Evolutionary conservation across 2,888 invertebrate species (phyloP).

Genomic region (Parthenolecanium corni): DNA sequence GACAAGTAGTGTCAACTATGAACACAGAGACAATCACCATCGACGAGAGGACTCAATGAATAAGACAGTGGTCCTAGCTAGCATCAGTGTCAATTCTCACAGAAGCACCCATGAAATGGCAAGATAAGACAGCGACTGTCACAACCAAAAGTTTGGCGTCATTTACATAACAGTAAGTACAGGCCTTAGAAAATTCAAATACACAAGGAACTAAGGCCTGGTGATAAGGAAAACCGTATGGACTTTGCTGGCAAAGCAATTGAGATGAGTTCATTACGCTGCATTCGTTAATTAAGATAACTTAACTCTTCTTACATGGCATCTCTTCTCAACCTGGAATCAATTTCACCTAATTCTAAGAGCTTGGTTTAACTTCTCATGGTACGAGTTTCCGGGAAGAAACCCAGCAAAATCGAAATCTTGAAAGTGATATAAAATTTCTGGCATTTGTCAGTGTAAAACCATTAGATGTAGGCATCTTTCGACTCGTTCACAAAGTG

Average conservation of each 20-base stretch:
- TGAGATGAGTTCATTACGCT: not conserved
- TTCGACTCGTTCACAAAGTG: not conserved
- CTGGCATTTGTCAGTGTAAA: too few species aligned
- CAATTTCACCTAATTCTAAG: too few species aligned
- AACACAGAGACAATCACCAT: not conserved
- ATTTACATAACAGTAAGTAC: not conserved
- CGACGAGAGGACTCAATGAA: not conserved
- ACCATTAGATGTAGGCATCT: too few species aligned
- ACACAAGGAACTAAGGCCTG: not conserved
- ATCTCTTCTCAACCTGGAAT: too few species aligned
- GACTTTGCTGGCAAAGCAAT: not conserved
- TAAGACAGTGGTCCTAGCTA: not conserved
- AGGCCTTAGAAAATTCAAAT: not conserved
- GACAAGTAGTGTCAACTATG: not conserved
- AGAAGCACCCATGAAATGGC: not conserved
- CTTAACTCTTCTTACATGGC: too few species aligned
- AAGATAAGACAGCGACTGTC: conserved; percentile 1
- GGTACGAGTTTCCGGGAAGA: too few species aligned
- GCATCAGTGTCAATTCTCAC: not conserved
- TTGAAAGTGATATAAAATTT: too few species aligned
- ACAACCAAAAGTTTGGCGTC: not conserved
- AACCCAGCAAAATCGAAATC: too few species aligned
- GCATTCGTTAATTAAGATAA: too few species aligned
- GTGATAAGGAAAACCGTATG: not conserved
- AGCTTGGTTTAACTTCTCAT: too few species aligned